Evolutionary conservation across 2,888 invertebrate genomes (phyloP), one percentile per base, ranked within the genome.

Genomic region (Coelopa pilipes): DNA sequence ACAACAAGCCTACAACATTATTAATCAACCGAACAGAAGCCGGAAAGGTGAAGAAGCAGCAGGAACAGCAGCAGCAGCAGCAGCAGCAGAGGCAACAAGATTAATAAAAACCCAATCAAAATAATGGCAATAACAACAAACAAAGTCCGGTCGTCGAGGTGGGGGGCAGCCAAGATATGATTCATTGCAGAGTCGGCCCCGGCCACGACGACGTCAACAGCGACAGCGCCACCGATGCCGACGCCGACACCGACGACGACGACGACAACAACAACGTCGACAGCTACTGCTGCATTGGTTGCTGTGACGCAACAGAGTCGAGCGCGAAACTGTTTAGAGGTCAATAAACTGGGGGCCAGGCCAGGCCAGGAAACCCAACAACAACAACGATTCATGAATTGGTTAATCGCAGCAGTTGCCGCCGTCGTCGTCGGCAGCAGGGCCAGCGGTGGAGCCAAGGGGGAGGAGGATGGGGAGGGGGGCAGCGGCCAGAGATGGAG

Each of bases 271-370:
- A 65, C 17, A n/a, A 62, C 46, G 63, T 45, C 15, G 65, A 46
- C 65, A 17, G 13, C 15, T 21, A 66, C 47, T n/a, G 10, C 49
- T 19, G n/a, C 49, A 15, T 17, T 50, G 11, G n/a, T 34, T 15
- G 50, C 53, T 34, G 67, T 67, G 67, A 50, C 53, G 53, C 46
- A 63, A 46, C 46, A 63, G 13, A 45, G 19, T 12, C 15, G n/a
- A n/a, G 53, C 53, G n/a, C 3, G 15, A 53, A 19, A 45, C 15
- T 12, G 46, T 46, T 57, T 19, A 55, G 55, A 69, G 69, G 69
- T 69, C 57, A 69, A 69, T 69, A 69, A 68, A 69, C 67, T 57
- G 34, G 53, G 49, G 65, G 68, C 46, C n/a, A 47, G 67, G 66
- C 4, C 60, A 69, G 55, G 65, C 19, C 60, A 74, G 71, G 47